phyloP scores from a whole-genome alignment of 2,888 invertebrate genomes.

The Penaeus monodon region DNA sequence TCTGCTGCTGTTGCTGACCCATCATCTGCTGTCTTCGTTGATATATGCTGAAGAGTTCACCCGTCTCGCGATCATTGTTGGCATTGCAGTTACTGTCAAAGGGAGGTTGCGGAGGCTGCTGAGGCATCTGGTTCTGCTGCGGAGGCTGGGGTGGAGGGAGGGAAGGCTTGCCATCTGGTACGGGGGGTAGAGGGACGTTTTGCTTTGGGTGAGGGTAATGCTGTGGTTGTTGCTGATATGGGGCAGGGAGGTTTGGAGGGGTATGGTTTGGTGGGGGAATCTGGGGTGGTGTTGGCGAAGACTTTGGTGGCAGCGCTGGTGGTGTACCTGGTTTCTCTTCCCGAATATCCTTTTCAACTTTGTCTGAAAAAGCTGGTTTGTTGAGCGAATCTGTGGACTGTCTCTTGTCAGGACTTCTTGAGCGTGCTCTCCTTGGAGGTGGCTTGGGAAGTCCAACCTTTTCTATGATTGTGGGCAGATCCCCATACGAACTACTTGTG shows the following conservation, averaged over 20 bases:
- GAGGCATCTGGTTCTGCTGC: slow-evolving; percentile 67
- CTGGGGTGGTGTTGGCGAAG: slow-evolving; percentile 48
- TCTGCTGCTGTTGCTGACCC: slow-evolving; percentile 37
- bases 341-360: slow-evolving; percentile 46
- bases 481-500: slow-evolving; percentile 75
- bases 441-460: slow-evolving; percentile 65
- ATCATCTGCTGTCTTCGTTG: slow-evolving; percentile 80
- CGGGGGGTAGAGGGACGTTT: slow-evolving; percentile 30
- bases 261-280: slow-evolving; percentile 42
- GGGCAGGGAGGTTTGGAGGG: slow-evolving; percentile 45
- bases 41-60: slow-evolving; percentile 84
- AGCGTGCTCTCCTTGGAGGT: slow-evolving; percentile 70
- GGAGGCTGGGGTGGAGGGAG: slow-evolving; percentile 45
- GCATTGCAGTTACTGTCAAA: slow-evolving; percentile 42
- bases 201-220: slow-evolving; percentile 69
- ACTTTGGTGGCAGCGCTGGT: slow-evolving; percentile 46
- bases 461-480: slow-evolving; percentile 73
- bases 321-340: slow-evolving; percentile 57
- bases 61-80: slow-evolving; percentile 69
- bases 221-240: slow-evolving; percentile 73
- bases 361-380: slow-evolving; percentile 56
- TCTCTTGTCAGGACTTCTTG: slow-evolving; percentile 73
- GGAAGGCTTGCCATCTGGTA: slow-evolving; percentile 19
- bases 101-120: slow-evolving; percentile 67
- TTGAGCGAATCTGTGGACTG: slow-evolving; percentile 64